Percentiles rank a stretch among this genome's conserved stretches.
Conservation (phyloP, 1,140 invertebrate species). For the Nomia melanderi region DNA sequence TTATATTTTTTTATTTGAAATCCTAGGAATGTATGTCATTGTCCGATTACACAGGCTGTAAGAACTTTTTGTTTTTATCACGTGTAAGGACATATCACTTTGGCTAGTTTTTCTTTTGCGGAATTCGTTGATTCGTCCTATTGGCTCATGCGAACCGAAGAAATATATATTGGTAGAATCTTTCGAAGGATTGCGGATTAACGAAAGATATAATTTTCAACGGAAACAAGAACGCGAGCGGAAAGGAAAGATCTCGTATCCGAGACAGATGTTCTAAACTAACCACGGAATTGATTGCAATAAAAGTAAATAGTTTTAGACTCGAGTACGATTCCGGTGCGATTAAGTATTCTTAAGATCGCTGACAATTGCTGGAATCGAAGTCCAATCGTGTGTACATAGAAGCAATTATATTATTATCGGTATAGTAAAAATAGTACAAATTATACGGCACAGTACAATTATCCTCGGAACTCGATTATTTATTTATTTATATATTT, state of each 20-base stretch:
- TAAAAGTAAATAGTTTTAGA: conserved; percentile 10
- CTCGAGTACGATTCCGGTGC: not conserved
- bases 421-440: conserved; percentile 30
- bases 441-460: conserved; percentile 22
- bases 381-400: conserved; percentile 22
- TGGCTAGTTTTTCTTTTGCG: no score
- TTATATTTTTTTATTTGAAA: no score
- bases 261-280: not conserved
- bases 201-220: no score
- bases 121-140: no score
- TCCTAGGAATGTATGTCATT: no score
- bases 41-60: no score
- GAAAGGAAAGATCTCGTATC: not conserved
- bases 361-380: not conserved
- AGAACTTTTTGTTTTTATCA: no score
- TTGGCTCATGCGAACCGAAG: no score
- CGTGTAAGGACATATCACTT: no score
- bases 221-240: no score
- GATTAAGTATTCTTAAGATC: conserved; percentile 9
- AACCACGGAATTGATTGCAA: conserved; percentile 22
- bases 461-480: not conserved
- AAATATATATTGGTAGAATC: no score
- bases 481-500: conserved; percentile 17
- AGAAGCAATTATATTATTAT: conserved; percentile 1
- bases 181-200: no score